phyloP scores from a whole-genome alignment of 2,797 vertebrate species.

The Pelobates cultripes region DNA sequence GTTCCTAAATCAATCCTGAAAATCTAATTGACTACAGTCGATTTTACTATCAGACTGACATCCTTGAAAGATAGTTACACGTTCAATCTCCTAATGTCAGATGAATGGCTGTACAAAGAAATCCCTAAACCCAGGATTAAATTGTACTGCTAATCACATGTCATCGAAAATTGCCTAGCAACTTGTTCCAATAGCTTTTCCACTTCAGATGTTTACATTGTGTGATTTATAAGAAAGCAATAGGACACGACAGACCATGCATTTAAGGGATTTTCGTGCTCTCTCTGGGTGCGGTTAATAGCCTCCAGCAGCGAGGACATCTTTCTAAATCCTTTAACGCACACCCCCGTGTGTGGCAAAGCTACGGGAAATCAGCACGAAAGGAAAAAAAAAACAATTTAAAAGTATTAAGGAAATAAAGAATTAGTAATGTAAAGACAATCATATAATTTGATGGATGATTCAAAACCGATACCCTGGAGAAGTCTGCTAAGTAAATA shows the following conservation, averaged over 20 bases:
- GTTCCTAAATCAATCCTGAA: too few relatives aligned
- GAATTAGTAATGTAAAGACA: conserved; percentile 18
- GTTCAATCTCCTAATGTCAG: conserved; percentile 25
- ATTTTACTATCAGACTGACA: conserved; percentile 17
- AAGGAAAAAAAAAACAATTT: conserved; percentile 2
- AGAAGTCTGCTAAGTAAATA: neutral
- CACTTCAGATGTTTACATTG: conserved; percentile 53
- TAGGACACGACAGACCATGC: conserved; percentile 37
- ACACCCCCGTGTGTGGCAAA: conserved; percentile 23
- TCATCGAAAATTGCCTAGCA: conserved; percentile 30
- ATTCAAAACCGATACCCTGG: neutral
- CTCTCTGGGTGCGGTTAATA: conserved; percentile 39
- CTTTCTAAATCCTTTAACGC: conserved; percentile 27
- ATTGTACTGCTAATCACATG: conserved; percentile 46
- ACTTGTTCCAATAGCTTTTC: conserved; percentile 52
- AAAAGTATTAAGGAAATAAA: conserved; percentile 20
- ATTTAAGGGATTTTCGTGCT: conserved; percentile 44
- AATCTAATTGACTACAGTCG: too few relatives aligned
- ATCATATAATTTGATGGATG: too few relatives aligned
- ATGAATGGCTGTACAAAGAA: neutral
- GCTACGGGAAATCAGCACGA: neutral
- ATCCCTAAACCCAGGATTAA: conserved; percentile 34
- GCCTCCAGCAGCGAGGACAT: conserved; percentile 10
- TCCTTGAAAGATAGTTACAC: conserved; percentile 2
- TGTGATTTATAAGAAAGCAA: conserved; percentile 45